These are phyloP conservation scores for Picathartes gymnocephalus DNA, from an alignment of 2,113 vertebrate species.

Conservation along the genomic window DNA sequence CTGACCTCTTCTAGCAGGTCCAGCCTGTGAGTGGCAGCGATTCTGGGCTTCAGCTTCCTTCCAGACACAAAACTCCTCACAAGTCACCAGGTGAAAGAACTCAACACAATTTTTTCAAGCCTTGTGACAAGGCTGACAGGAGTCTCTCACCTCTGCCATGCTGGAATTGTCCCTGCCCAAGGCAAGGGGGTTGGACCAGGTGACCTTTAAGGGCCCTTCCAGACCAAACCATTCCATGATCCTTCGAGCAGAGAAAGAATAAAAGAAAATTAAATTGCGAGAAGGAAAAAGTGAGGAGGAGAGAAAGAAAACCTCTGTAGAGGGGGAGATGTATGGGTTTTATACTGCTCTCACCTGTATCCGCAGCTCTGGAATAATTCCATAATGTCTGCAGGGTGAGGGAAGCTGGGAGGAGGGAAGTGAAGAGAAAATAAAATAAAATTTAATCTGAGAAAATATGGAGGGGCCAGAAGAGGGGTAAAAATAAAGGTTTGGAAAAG, in stretches of 20 bases:
- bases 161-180: neutral
- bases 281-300: neutral
- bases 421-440: neutral
- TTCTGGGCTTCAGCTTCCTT: neutral
- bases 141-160: neutral
- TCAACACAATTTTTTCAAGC: neutral
- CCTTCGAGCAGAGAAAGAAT: neutral
- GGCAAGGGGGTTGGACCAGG: neutral
- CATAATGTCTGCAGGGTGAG: neutral
- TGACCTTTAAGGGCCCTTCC: neutral
- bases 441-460: neutral
- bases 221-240: neutral
- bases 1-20: neutral
- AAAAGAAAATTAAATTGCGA: neutral
- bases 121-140: neutral
- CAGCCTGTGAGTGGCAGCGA: fast-evolving
- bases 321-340: neutral
- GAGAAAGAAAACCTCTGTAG: neutral
- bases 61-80: neutral
- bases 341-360: no score
- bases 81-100: neutral
- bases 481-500: no score
- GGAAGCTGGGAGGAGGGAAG: neutral
- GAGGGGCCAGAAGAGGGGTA: neutral
- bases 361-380: neutral